Conservation (phyloP, 2,888 invertebrate genomes). For the Phaonia tiefii region DNA sequence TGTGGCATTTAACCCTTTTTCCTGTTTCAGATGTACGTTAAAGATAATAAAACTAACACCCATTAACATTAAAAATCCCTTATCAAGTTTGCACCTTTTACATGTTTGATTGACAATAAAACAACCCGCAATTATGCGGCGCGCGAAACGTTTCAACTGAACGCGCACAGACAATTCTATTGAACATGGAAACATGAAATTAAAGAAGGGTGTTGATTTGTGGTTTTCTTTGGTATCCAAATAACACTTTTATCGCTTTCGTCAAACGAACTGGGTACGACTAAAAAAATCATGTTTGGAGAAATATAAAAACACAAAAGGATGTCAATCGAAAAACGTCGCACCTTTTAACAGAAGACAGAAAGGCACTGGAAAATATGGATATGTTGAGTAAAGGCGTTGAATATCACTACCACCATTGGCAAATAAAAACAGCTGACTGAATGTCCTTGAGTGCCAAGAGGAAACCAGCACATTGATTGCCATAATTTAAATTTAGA, state of each 20-base stretch:
- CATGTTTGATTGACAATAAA: constrained; percentile 51
- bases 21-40: not conserved
- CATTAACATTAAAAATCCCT: constrained; percentile 36
- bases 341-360: constrained; percentile 43
- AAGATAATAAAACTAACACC: constrained; percentile 33
- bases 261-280: constrained; percentile 36
- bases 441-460: constrained; percentile 47
- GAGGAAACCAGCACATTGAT: constrained; percentile 26
- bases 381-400: constrained; percentile 13
- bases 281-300: constrained; percentile 55
- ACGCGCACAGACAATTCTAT: constrained; percentile 12
- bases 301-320: constrained; percentile 4
- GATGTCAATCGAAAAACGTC: constrained; percentile 22
- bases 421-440: constrained; percentile 48
- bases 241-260: constrained; percentile 38
- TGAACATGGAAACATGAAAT: constrained; percentile 4
- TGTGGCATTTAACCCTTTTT: constrained; percentile 30
- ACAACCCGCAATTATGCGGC: constrained; percentile 52
- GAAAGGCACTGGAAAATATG: constrained; percentile 1
- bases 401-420: not conserved
- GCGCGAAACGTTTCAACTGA: constrained; percentile 38
- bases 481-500: constrained; percentile 49
- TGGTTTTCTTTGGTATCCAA: constrained; percentile 10
- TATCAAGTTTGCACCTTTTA: constrained; percentile 57
- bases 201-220: constrained; percentile 53